These are phyloP conservation scores for Blastobasis lacticolella DNA, from an alignment of 2,888 invertebrate genomes.

Conservation along the genomic window DNA sequence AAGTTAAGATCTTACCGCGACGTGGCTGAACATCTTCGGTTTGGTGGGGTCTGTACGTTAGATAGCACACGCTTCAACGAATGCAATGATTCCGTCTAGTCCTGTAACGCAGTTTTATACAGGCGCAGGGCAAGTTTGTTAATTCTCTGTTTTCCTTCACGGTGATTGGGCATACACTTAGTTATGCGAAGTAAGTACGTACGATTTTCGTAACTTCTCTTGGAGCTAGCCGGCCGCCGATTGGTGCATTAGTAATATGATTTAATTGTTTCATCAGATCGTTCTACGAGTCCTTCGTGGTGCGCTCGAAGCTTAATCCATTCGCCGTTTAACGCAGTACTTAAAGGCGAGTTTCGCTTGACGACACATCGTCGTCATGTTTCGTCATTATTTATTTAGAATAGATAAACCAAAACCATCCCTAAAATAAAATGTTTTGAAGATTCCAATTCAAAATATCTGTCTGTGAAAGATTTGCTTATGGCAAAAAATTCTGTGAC, in stretches of 20 bases:
- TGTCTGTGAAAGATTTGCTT: no score
- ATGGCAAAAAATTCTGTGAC: no score
- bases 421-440: no score
- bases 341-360: no score
- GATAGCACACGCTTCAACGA: constrained; percentile 20
- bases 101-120: constrained; percentile 43
- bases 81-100: constrained; percentile 23
- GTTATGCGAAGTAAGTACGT: constrained; percentile 4
- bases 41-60: constrained; percentile 15
- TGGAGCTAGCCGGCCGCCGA: constrained; percentile 26
- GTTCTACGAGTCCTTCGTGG: no score
- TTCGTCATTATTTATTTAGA: no score
- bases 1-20: constrained; percentile 41
- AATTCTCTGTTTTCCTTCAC: constrained; percentile 52
- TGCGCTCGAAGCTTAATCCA: no score
- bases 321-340: no score
- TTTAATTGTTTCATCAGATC: constrained; percentile 35
- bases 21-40: constrained; percentile 45
- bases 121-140: constrained; percentile 30
- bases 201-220: constrained; percentile 50
- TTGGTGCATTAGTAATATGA: constrained; percentile 33
- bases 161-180: constrained; percentile 52
- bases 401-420: no score
- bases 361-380: no score
- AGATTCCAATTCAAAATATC: no score